A percentile compares a stretch with the other conserved stretches of the same genome.
These are phyloP conservation scores for Xestia c-nigrum DNA, from an alignment of 2,888 invertebrate species.

Conservation along the genomic window DNA sequence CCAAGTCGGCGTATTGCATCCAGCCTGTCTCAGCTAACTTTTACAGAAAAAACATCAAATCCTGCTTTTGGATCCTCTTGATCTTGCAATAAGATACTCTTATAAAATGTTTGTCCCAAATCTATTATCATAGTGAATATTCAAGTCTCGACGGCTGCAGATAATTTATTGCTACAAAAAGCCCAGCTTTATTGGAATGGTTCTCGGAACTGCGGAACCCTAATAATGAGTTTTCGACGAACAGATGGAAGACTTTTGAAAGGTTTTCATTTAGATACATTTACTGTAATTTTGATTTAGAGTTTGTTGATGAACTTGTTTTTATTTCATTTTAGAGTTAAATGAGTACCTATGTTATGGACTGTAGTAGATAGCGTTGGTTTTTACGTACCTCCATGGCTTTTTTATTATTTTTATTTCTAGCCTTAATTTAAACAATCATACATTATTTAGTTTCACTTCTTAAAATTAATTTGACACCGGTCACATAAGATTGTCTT, in stretches of 20 bases:
- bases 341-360: neutral
- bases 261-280: conserved; percentile 2
- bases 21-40: neutral
- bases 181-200: conserved; percentile 46
- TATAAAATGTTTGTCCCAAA: conserved; percentile 35
- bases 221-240: conserved; percentile 37
- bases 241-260: conserved; percentile 8
- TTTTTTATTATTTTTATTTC: no score
- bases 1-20: neutral
- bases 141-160: conserved; percentile 51
- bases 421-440: no score
- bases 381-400: no score
- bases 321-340: neutral
- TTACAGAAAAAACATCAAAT: neutral
- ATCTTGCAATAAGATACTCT: conserved; percentile 17
- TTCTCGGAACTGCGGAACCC: conserved; percentile 19
- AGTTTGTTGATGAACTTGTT: neutral
- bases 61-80: neutral
- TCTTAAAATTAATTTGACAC: no score
- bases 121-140: conserved; percentile 53
- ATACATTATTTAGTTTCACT: no score
- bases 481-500: no score
- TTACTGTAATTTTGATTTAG: conserved; percentile 1
- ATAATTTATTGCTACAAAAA: conserved; percentile 59
- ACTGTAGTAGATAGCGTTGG: no score